Evolutionary conservation across 2,888 invertebrate species (phyloP).

Genomic region (Poecilobothrus nobilitatus): DNA sequence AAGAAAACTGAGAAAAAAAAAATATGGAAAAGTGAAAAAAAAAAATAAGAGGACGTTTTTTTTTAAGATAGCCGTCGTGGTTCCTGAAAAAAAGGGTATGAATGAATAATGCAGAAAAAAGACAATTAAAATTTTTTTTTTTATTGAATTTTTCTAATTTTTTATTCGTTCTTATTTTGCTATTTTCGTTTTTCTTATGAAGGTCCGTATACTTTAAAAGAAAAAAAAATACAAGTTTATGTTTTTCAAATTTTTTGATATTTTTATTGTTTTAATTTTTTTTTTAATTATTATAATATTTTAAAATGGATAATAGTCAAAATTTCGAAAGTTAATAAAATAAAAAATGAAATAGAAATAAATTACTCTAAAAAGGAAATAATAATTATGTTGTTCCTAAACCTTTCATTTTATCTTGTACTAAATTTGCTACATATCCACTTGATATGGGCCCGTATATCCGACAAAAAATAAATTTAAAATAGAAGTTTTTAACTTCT

Average conservation of each 20-base stretch:
- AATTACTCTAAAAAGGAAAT: too few species aligned
- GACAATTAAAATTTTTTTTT: slow-evolving; percentile 2
- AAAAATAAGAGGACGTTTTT: background rate
- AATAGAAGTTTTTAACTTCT: too few species aligned
- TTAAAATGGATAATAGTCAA: background rate
- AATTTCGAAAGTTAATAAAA: too few species aligned
- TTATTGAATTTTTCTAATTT: background rate
- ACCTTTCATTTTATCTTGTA: too few species aligned
- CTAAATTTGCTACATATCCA: too few species aligned
- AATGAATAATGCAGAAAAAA: slow-evolving; percentile 6
- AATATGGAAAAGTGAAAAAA: background rate
- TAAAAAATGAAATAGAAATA: too few species aligned
- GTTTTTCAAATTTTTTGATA: background rate
- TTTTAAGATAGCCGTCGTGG: background rate
- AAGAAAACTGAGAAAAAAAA: background rate
- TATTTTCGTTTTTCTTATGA: background rate
- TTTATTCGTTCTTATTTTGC: background rate
- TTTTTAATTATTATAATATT: slow-evolving; percentile 1
- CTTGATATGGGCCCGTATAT: too few species aligned
- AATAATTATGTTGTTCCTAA: too few species aligned
- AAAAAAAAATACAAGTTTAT: background rate
- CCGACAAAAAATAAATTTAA: too few species aligned
- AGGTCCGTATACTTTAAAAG: background rate
- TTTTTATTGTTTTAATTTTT: background rate
- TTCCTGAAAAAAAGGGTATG: background rate